These are phyloP conservation scores for Mesorhabditis belari DNA, from an alignment of 2,888 invertebrate species.

Conservation along the genomic window DNA sequence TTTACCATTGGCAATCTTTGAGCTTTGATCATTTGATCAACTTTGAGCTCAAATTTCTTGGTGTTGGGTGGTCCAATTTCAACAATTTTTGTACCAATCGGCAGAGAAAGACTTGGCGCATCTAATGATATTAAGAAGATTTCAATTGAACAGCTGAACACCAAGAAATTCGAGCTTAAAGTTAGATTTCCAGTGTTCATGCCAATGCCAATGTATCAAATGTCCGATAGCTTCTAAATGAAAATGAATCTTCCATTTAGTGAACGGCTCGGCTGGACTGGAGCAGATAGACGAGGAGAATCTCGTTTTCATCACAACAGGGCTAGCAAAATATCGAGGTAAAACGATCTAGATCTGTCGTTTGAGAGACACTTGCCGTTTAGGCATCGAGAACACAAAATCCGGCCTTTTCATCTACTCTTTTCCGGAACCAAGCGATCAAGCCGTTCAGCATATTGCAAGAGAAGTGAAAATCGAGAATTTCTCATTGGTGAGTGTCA, in stretches of 20 bases:
- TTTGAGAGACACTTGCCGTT: neutral
- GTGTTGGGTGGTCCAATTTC: too few species aligned
- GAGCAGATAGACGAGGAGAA: slow-evolving; percentile 11
- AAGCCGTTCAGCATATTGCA: neutral
- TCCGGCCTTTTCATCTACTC: neutral
- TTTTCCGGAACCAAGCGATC: neutral
- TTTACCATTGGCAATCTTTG: too few species aligned
- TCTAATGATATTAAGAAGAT: too few species aligned
- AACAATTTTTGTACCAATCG: too few species aligned
- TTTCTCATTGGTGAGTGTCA: neutral
- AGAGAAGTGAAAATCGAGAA: neutral
- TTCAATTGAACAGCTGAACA: too few species aligned
- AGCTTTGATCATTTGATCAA: too few species aligned
- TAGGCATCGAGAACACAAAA: neutral
- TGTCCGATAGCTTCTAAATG: too few species aligned
- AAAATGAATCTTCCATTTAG: slow-evolving; percentile 9
- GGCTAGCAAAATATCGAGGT: neutral
- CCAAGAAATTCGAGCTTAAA: too few species aligned
- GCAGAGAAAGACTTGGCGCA: too few species aligned
- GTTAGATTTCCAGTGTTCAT: too few species aligned
- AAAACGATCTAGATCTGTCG: neutral
- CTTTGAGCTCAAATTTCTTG: too few species aligned
- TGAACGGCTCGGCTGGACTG: slow-evolving; percentile 31
- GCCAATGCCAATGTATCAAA: too few species aligned
- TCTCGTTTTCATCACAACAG: slow-evolving; percentile 9